These are phyloP conservation scores for Nycticebus coucang DNA, from an alignment of 2,113 vertebrate species.

Conservation along the genomic window DNA sequence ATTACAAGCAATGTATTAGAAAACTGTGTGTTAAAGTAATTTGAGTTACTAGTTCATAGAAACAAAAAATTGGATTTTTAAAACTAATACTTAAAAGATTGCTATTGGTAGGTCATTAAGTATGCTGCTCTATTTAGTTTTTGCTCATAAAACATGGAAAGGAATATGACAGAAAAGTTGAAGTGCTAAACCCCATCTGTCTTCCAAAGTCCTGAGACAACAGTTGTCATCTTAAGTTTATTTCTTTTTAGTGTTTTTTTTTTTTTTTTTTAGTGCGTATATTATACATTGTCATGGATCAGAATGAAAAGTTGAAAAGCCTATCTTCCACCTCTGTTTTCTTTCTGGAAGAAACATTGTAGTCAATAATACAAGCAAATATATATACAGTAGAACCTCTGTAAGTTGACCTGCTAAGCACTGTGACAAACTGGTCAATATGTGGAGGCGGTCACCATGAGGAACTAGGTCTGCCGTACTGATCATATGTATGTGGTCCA, in stretches of 20 bases:
- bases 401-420: too few relatives aligned
- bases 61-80: slow-evolving; percentile 10
- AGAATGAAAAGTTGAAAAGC: background rate
- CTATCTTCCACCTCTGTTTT: background rate
- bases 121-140: background rate
- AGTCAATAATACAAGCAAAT: background rate
- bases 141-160: background rate
- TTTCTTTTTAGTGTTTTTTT: background rate
- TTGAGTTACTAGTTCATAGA: slow-evolving; percentile 42
- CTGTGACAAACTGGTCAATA: too few relatives aligned
- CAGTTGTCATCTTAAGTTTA: background rate
- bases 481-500: too few relatives aligned
- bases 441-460: too few relatives aligned
- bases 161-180: background rate
- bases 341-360: background rate
- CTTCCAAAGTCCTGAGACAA: background rate
- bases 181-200: background rate
- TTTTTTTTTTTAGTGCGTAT: background rate
- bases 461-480: too few relatives aligned
- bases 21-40: slow-evolving; percentile 10
- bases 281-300: background rate
- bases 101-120: slow-evolving; percentile 28
- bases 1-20: background rate
- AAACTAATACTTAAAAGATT: slow-evolving; percentile 3
- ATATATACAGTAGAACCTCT: background rate